A percentile compares a stretch with the other conserved stretches of the same genome.
phyloP scores from a whole-genome alignment of 2,888 invertebrate species.

The Eulithis testata region DNA sequence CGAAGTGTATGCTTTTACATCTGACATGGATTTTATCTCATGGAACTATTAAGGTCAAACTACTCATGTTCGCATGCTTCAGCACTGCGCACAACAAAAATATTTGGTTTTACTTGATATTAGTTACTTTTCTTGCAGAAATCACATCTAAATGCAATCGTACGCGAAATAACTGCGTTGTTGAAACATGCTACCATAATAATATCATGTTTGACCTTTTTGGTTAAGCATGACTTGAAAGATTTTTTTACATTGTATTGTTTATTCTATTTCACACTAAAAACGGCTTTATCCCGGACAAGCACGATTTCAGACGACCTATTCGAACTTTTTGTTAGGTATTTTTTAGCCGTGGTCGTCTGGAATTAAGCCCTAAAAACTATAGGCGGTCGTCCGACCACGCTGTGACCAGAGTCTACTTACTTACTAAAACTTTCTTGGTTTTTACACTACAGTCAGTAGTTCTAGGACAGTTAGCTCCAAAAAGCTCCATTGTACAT shows the following conservation, averaged over 20 bases:
- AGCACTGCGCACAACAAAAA: not conserved
- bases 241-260: slow-evolving; percentile 29
- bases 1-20: slow-evolving; percentile 16
- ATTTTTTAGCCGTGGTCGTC: no score
- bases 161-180: not conserved
- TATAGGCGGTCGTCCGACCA: slow-evolving; percentile 81
- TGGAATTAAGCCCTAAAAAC: slow-evolving; percentile 53
- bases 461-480: no score
- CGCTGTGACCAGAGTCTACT: slow-evolving; percentile 72
- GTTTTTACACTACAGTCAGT: no score
- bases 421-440: slow-evolving; percentile 51
- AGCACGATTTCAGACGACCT: no score
- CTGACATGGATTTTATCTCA: slow-evolving; percentile 33
- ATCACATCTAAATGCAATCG: not conserved
- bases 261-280: slow-evolving; percentile 32
- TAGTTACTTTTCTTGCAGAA: no score
- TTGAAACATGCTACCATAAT: slow-evolving; percentile 4
- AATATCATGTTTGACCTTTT: not conserved
- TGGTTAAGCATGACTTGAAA: slow-evolving; percentile 2
- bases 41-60: slow-evolving; percentile 2
- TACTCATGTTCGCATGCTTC: not conserved
- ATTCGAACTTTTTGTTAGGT: no score
- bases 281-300: no score
- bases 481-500: no score
- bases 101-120: not conserved